Evolutionary conservation across 1,140 invertebrate species (phyloP), one percentile per base, ranked within the genome.

Genomic region (Caenorhabditis remanei): DNA sequence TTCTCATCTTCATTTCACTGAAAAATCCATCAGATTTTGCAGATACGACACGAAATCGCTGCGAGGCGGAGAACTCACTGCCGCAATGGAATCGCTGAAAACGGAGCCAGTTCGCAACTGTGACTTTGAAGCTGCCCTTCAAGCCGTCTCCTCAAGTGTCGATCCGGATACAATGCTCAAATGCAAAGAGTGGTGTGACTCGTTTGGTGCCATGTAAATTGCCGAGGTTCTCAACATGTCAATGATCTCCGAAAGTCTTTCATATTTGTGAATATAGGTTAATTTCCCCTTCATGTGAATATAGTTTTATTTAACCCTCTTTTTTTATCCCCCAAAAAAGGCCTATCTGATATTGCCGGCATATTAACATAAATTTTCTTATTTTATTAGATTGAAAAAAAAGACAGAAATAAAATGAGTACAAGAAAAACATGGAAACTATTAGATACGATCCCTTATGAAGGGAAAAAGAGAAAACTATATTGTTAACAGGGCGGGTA

Each of bases 161-260:
- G 71, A 53, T 50, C 71, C 71, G 4, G 71, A 79, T 79, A 79
- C 71, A 24, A 79, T 79, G 71, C 46, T 79, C n/a, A 79, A 50
- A 24, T 79, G 71, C 21, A 79, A 79, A 79, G 71, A 79, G 24
- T 79, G 71, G 71, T 79, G 71, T 24, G 46, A 79, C 40, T 79
- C 71, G 8, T 79, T 79, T 79, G 71, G 71, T 79, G 71, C 71
- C 46, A 79, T 79, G 71, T 79, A 79, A 79, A 19, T 32, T 71
- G 19, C 24, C 19, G 2, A n/a, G 16, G 16, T n/a, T n/a, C 24
- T 13, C 9, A 63, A 63, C 61, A 63, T 63, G 21, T 40, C 61
- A 63, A 48, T 82, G 32, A 82, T 82, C 53, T 82, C 53, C 14
- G 48, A 13, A 19, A 48, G 11, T 82, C 19, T 19, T 50, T n/a